A percentile compares a stretch with the other conserved stretches of the same genome.
These are phyloP conservation scores for Bubo blakistoni DNA, from an alignment of 2,113 vertebrate genomes.

Conservation along the genomic window DNA sequence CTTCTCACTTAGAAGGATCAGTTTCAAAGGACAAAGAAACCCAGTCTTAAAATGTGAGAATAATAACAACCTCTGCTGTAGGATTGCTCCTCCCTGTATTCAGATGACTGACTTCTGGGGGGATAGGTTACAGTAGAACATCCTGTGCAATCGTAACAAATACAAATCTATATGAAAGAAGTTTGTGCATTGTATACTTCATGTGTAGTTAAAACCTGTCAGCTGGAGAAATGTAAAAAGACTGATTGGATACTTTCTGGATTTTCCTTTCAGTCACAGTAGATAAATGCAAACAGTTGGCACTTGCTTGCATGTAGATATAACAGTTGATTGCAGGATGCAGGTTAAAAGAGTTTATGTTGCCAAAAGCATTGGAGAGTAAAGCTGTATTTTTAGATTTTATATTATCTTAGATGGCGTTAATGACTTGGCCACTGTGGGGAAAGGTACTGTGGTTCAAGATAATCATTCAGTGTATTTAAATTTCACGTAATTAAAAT, in stretches of 20 bases:
- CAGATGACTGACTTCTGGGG: background rate
- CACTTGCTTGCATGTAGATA: background rate
- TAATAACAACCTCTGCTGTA: background rate
- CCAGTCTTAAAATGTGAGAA: background rate
- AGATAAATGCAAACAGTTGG: background rate
- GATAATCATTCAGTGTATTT: background rate
- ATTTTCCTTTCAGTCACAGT: background rate
- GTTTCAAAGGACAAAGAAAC: background rate
- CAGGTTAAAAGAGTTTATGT: background rate
- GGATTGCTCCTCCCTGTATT: background rate
- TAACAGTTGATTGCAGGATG: background rate
- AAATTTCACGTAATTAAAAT: background rate
- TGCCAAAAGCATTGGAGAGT: background rate
- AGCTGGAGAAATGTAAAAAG: background rate
- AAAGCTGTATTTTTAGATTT: background rate
- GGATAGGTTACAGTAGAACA: background rate
- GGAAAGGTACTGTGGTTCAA: background rate
- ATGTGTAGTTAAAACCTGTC: background rate
- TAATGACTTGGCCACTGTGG: background rate
- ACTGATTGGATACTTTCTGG: background rate
- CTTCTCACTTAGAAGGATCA: background rate
- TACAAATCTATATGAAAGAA: background rate
- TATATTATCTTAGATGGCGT: background rate
- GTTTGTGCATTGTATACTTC: background rate
- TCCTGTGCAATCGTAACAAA: background rate